Conservation (phyloP, 2,113 vertebrate species). For the Ondatra zibethicus region DNA sequence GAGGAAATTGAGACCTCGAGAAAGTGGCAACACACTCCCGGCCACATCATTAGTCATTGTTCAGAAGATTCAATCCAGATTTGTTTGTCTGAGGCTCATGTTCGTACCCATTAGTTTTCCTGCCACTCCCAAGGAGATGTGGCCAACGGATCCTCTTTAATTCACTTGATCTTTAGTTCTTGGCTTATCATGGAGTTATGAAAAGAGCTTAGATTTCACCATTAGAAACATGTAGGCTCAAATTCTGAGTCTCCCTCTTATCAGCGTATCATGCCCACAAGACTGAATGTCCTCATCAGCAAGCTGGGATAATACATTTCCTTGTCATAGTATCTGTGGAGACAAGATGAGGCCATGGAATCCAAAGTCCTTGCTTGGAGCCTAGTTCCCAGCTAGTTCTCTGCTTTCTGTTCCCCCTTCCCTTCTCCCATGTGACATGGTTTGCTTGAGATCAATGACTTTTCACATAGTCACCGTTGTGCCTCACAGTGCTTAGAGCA, state of each 20-base stretch:
- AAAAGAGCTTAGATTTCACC: constrained; percentile 44
- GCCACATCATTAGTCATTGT: neutral
- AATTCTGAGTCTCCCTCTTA: neutral
- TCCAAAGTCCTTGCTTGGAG: neutral
- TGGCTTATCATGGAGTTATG: neutral
- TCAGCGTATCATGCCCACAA: neutral
- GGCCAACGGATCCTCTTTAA: neutral
- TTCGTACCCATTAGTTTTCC: neutral
- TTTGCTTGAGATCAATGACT: neutral
- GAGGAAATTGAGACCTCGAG: constrained; percentile 34
- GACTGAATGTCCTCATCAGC: neutral
- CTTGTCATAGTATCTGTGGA: neutral
- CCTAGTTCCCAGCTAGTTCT: neutral
- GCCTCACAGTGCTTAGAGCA: neutral
- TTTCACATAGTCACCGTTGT: neutral
- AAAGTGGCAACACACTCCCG: neutral
- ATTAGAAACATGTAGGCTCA: neutral
- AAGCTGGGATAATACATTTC: neutral
- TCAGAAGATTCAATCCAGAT: neutral
- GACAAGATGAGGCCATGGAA: neutral
- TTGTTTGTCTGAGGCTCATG: neutral
- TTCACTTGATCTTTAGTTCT: neutral
- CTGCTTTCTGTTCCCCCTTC: neutral
- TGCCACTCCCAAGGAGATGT: neutral
- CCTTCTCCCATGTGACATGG: neutral